A percentile compares a stretch with the other conserved stretches of the same genome.
These are phyloP conservation scores for Chloroclysta siterata DNA, from an alignment of 2,888 invertebrate genomes.

Conservation along the genomic window DNA sequence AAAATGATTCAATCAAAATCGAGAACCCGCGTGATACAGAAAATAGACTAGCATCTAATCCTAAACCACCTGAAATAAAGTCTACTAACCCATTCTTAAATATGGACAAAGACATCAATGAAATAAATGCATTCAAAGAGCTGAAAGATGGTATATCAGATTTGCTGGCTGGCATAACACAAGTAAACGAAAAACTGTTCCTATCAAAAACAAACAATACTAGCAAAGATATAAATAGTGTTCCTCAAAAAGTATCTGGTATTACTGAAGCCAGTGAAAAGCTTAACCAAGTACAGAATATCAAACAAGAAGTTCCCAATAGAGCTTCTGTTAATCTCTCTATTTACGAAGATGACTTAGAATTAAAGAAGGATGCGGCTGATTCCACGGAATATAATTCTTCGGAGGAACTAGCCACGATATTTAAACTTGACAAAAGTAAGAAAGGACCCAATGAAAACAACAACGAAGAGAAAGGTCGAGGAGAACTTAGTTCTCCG, in stretches of 20 bases:
- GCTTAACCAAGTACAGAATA: constrained; percentile 61
- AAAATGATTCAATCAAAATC: constrained; percentile 62
- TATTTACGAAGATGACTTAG: constrained; percentile 77
- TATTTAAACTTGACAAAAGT: constrained; percentile 79
- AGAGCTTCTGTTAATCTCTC: constrained; percentile 73
- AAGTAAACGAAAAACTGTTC: constrained; percentile 79
- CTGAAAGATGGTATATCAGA: constrained; percentile 81
- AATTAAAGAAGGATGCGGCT: constrained; percentile 67
- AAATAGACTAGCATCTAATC: constrained; percentile 42
- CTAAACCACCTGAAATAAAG: constrained; percentile 53
- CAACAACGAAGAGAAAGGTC: constrained; percentile 55
- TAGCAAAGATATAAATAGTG: constrained; percentile 43
- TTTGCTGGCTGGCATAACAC: constrained; percentile 79
- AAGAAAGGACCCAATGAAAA: constrained; percentile 52
- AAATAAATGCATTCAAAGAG: constrained; percentile 80
- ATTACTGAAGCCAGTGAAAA: constrained; percentile 69
- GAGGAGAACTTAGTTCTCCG: constrained; percentile 76
- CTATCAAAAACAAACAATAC: constrained; percentile 57
- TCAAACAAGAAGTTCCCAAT: constrained; percentile 56
- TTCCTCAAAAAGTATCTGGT: constrained; percentile 52
- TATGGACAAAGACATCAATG: constrained; percentile 72
- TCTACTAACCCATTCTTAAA: constrained; percentile 74
- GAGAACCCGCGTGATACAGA: constrained; percentile 44
- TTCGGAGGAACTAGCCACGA: constrained; percentile 87
- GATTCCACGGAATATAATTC: constrained; percentile 87